A percentile compares a stretch with the other conserved stretches of the same genome.
Evolutionary conservation across 2,888 invertebrate species (phyloP).

Genomic region (Ennomos erosarius): DNA sequence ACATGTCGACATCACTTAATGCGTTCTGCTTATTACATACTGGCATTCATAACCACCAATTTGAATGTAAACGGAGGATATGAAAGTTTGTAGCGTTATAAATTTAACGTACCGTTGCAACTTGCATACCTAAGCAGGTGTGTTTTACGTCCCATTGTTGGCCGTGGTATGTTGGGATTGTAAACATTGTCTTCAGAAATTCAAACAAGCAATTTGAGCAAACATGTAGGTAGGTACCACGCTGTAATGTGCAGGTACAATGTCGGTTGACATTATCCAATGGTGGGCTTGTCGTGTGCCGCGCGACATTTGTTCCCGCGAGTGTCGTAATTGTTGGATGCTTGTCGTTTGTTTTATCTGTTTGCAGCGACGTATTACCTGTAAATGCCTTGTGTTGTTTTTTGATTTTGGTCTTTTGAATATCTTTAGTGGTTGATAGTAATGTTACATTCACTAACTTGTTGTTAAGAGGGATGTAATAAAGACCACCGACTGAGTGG

Average conservation of each 20-base stretch:
- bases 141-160: slow-evolving; percentile 55
- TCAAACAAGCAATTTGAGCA: slow-evolving; percentile 61
- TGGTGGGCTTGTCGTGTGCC: slow-evolving; percentile 37
- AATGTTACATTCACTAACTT: slow-evolving; percentile 16
- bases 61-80: slow-evolving; percentile 41
- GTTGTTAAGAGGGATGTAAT: not conserved
- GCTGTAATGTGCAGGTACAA: slow-evolving; percentile 37
- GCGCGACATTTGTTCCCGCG: slow-evolving; percentile 50
- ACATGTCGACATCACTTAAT: slow-evolving; percentile 27
- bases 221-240: slow-evolving; percentile 43
- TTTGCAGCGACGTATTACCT: slow-evolving; percentile 48
- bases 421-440: not conserved
- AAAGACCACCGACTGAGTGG: not conserved
- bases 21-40: slow-evolving; percentile 32
- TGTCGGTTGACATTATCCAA: slow-evolving; percentile 50
- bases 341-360: slow-evolving; percentile 54
- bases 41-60: slow-evolving; percentile 30
- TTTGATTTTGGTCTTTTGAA: slow-evolving; percentile 34
- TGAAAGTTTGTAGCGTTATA: slow-evolving; percentile 39
- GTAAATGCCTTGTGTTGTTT: slow-evolving; percentile 28
- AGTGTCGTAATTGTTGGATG: slow-evolving; percentile 56
- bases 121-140: slow-evolving; percentile 41
- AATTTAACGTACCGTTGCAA: slow-evolving; percentile 40
- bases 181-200: slow-evolving; percentile 69
- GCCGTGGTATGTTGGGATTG: slow-evolving; percentile 67